phyloP scores from a whole-genome alignment of 2,113 vertebrate species.

The Spilogale gracilis region DNA sequence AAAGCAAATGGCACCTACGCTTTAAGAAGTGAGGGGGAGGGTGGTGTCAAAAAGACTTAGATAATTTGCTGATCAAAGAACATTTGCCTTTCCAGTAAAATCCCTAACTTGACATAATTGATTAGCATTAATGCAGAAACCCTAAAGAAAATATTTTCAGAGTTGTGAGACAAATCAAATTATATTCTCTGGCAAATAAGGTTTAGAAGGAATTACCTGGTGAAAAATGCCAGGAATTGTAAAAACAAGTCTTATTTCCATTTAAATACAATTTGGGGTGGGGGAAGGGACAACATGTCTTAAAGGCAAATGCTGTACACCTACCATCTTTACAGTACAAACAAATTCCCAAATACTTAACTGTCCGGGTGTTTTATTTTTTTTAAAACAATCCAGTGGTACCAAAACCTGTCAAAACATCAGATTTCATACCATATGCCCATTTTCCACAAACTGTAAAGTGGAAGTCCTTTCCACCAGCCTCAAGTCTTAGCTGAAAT shows the following conservation, averaged over 20 bases:
- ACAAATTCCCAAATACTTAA: slow-evolving; percentile 20
- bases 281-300: neutral
- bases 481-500: slow-evolving; percentile 45
- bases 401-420: slow-evolving; percentile 1
- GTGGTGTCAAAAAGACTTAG: neutral
- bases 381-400: slow-evolving; percentile 2
- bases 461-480: slow-evolving; percentile 44
- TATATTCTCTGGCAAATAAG: slow-evolving; percentile 41
- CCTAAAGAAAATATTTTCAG: slow-evolving; percentile 35
- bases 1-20: neutral
- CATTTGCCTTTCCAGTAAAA: slow-evolving; percentile 56
- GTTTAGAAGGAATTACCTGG: slow-evolving; percentile 4
- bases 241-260: slow-evolving; percentile 42
- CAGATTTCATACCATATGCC: slow-evolving; percentile 4
- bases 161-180: slow-evolving; percentile 51
- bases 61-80: neutral
- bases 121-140: slow-evolving; percentile 52
- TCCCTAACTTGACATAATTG: slow-evolving; percentile 14
- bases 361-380: slow-evolving; percentile 10
- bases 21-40: neutral
- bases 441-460: slow-evolving; percentile 21
- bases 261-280: slow-evolving; percentile 40
- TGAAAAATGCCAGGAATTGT: slow-evolving; percentile 28
- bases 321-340: slow-evolving; percentile 31
- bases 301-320: slow-evolving; percentile 32